Base-by-base conservation (phyloP, 2,888 invertebrate genomes). In the Gymnoscelis rufifasciata region DNA sequence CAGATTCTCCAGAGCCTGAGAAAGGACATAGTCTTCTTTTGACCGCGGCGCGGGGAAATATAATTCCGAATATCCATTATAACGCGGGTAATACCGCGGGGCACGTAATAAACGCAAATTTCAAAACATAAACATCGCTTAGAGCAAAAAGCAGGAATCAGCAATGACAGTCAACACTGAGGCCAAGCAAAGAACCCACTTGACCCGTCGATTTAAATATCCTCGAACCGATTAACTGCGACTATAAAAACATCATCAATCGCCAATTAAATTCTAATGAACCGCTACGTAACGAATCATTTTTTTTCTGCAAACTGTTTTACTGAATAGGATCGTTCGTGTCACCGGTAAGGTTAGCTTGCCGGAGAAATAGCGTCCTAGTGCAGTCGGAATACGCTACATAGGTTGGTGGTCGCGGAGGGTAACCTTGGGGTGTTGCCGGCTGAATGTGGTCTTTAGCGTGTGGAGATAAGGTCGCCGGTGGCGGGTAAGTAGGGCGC, bases 311-410 rank as follows among this genome's bases (percentile, higher is more conserved):
- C 72, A 76, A 76, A 71, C 71, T 71, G 77, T 81, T 80, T 76
- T 63, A 71, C 79, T 78, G 74, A 81, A 81, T 81, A 81, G 80
- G 82, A 78, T 73, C 72, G 69, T 80, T 81, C 77, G 74, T 79
- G 84, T 82, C 81, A 66, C 78, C 72, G 71, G 54, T 35, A 19
- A 11, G 35, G 19, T 35, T 10, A 10, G 19, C 11, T 10, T 23
- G 10, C 19, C 19, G 15, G 10, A 10, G 56, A n/a, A 70, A 67
- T 68, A 59, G 45, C 45, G 38, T 40, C 63, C 67, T 74, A 68
- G 51, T 10, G 1, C 0, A 11, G 38, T 48, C 57, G 30, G 6
- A 39, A 59, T 68, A 69, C 57, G n/a, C n/a, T n/a, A n/a, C n/a
- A n/a, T n/a, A n/a, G 60, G 60, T 53, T 57, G 56, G 58, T 40